Conservation (phyloP, 2,797 vertebrate species). For the Rhinoraja longicauda region DNA sequence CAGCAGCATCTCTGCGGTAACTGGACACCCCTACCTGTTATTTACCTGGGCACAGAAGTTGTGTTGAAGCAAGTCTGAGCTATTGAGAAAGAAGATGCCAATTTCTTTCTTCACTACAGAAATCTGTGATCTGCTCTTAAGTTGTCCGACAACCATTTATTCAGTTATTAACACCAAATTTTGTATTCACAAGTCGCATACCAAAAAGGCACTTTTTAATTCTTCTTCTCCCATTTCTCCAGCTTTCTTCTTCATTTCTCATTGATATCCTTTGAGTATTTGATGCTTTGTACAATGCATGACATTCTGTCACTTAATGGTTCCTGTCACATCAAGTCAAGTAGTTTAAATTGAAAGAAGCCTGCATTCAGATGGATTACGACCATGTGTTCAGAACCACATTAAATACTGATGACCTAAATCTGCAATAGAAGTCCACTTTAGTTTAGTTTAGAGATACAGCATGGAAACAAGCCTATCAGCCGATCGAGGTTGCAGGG, state of each 20-base stretch:
- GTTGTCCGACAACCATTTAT: constrained; percentile 1
- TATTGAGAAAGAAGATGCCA: constrained; percentile 2
- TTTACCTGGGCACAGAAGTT: background rate
- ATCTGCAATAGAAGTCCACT: background rate
- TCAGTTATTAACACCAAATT: background rate
- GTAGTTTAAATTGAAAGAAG: background rate
- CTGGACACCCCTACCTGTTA: constrained; percentile 1
- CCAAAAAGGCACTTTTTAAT: background rate
- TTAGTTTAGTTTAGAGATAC: too few species aligned
- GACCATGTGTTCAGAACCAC: background rate
- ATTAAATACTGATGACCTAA: background rate
- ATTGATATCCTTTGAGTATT: background rate
- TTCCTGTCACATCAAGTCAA: background rate
- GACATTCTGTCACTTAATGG: background rate
- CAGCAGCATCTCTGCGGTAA: constrained; percentile 14
- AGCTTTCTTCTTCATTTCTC: background rate
- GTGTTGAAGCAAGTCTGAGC: constrained; percentile 5
- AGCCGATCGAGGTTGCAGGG: too few species aligned
- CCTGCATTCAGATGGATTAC: background rate
- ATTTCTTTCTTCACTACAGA: background rate
- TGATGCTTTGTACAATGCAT: background rate
- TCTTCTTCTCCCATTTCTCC: background rate
- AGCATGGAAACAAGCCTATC: too few species aligned
- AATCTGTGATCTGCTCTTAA: constrained; percentile 22
- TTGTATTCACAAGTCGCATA: background rate